phyloP scores from a whole-genome alignment of 1,140 invertebrate species.

The Drosophila pruinosa region DNA sequence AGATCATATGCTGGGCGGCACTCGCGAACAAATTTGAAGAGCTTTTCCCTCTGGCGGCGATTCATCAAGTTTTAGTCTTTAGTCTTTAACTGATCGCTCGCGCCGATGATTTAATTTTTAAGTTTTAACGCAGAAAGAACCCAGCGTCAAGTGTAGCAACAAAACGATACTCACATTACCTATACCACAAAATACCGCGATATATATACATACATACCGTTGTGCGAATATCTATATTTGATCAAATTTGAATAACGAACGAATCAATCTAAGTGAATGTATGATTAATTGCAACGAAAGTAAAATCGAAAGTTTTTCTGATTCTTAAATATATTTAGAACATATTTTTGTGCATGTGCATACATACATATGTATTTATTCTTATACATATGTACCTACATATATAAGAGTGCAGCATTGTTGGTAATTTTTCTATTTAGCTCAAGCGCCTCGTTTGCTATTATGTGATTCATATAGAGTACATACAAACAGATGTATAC shows the following conservation, averaged over 20 bases:
- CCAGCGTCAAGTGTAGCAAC: slow-evolving; percentile 44
- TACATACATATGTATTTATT: background rate
- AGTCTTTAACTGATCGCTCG: slow-evolving; percentile 80
- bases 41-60: slow-evolving; percentile 57
- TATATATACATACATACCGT: slow-evolving; percentile 6
- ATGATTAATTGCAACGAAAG: slow-evolving; percentile 26
- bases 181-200: slow-evolving; percentile 22
- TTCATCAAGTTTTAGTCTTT: slow-evolving; percentile 68
- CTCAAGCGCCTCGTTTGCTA: slow-evolving; percentile 23
- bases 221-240: slow-evolving; percentile 11
- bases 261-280: slow-evolving; percentile 18
- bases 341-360: background rate
- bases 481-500: slow-evolving; percentile 30
- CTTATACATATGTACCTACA: background rate
- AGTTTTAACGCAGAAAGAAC: slow-evolving; percentile 55
- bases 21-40: slow-evolving; percentile 19
- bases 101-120: slow-evolving; percentile 81
- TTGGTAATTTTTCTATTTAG: slow-evolving; percentile 24
- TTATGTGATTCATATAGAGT: slow-evolving; percentile 53
- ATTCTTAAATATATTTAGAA: background rate
- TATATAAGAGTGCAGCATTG: slow-evolving; percentile 1
- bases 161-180: slow-evolving; percentile 65
- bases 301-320: slow-evolving; percentile 37
- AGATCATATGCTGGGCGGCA: slow-evolving; percentile 6
- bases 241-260: slow-evolving; percentile 31